These are phyloP conservation scores for Drosophila albomicans DNA, from an alignment of 1,140 invertebrate genomes.

Conservation along the genomic window DNA sequence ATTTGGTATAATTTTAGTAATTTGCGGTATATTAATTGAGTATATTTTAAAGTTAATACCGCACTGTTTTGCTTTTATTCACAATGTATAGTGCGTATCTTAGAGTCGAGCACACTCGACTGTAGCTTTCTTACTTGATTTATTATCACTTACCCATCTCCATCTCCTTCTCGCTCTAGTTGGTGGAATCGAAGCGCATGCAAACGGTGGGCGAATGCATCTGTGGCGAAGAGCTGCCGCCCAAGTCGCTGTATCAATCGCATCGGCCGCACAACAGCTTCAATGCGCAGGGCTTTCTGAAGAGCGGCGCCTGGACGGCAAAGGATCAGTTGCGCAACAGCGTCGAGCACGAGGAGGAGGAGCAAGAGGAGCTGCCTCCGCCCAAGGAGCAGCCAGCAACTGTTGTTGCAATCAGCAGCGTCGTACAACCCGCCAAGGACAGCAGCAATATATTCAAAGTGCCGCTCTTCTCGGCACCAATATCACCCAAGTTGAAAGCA, in stretches of 20 bases:
- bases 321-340: conserved; percentile 70
- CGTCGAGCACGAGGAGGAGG: background rate
- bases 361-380: background rate
- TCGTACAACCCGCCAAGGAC: conserved; percentile 15
- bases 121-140: no score
- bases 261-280: conserved; percentile 89
- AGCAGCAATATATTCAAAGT: conserved; percentile 62
- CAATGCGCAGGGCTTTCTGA: conserved; percentile 86
- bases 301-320: conserved; percentile 62
- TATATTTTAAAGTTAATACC: no score
- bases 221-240: conserved; percentile 87
- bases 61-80: no score
- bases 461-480: conserved; percentile 51
- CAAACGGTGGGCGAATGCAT: conserved; percentile 88
- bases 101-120: no score
- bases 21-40: no score
- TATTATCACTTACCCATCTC: background rate
- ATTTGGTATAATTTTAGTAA: no score
- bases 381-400: background rate
- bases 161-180: conserved; percentile 53
- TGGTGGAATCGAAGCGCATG: conserved; percentile 89
- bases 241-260: conserved; percentile 84
- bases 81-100: no score
- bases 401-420: no score
- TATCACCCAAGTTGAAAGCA: conserved; percentile 44